Evolutionary conservation across 1,140 invertebrate genomes (phyloP).

Genomic region (Streblospio benedicti): DNA sequence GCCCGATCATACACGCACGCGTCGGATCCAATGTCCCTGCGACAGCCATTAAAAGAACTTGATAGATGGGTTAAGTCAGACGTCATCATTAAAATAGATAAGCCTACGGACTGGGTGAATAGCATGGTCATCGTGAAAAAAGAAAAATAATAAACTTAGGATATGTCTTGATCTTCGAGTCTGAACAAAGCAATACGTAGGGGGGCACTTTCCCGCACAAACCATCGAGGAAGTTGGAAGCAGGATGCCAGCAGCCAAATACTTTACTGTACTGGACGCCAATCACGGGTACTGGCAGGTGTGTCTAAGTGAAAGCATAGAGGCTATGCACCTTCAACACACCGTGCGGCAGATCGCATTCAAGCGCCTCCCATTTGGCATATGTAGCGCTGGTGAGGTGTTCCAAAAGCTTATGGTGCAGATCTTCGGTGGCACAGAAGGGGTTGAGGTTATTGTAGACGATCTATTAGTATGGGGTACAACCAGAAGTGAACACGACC

Average conservation of each 20-base stretch:
- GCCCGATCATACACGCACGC: neutral
- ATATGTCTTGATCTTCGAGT: constrained; percentile 22
- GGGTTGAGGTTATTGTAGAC: neutral
- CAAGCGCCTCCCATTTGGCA: neutral
- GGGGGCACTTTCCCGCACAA: neutral
- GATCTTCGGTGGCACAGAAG: neutral
- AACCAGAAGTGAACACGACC: no score
- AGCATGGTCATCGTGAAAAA: constrained; percentile 22
- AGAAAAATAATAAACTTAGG: constrained; percentile 15
- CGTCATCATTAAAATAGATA: no score
- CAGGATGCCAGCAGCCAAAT: neutral
- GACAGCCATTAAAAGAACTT: neutral
- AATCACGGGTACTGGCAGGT: neutral
- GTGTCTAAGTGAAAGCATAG: neutral
- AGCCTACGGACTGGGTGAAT: constrained; percentile 23
- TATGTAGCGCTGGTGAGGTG: neutral
- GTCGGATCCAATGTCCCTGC: neutral
- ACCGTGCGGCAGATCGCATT: neutral
- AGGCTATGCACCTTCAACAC: constrained; percentile 4
- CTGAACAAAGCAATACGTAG: neutral
- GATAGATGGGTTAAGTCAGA: neutral
- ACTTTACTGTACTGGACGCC: neutral
- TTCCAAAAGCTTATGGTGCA: neutral
- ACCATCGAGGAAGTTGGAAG: neutral
- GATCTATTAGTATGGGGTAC: constrained; percentile 1